These are phyloP conservation scores for Trisateles emortualis DNA, from an alignment of 2,888 invertebrate species.

Conservation along the genomic window DNA sequence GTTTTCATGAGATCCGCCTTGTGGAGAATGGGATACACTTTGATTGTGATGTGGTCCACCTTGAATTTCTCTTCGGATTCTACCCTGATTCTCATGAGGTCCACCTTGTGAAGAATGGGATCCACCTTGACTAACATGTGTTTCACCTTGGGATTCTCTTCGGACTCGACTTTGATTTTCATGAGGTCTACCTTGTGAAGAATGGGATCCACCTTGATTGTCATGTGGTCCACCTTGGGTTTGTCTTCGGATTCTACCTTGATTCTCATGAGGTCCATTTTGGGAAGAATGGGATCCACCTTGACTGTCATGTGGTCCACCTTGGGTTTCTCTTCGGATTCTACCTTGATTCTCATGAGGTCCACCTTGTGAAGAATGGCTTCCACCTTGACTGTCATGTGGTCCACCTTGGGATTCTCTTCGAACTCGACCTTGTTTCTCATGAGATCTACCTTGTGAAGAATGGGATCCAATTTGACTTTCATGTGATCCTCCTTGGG, in stretches of 20 bases:
- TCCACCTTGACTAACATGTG: not conserved
- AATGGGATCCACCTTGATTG: not conserved
- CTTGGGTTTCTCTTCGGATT: slow-evolving; percentile 11
- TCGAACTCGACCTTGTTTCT: not conserved
- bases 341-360: not conserved
- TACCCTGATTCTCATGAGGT: slow-evolving; percentile 18
- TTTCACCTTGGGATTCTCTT: not conserved
- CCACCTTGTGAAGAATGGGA: not conserved
- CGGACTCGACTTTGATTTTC: not conserved
- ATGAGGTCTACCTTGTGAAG: not conserved
- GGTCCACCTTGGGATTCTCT: not conserved
- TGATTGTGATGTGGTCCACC: too few species aligned
- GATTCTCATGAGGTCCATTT: slow-evolving; percentile 7
- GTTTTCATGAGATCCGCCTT: too few species aligned
- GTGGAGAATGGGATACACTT: too few species aligned
- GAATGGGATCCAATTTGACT: not conserved
- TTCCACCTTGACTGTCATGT: not conserved
- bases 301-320: slow-evolving; percentile 25
- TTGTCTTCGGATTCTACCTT: not conserved
- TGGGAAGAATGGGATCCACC: slow-evolving; percentile 16
- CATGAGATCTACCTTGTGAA: not conserved
- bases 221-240: not conserved
- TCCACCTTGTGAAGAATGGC: not conserved
- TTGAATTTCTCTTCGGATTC: too few species aligned
- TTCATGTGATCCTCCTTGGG: not conserved